A percentile compares a stretch with the other conserved stretches of the same genome.
Evolutionary conservation across 2,888 invertebrate genomes (phyloP).

Genomic region (Pterobdella sp.): DNA sequence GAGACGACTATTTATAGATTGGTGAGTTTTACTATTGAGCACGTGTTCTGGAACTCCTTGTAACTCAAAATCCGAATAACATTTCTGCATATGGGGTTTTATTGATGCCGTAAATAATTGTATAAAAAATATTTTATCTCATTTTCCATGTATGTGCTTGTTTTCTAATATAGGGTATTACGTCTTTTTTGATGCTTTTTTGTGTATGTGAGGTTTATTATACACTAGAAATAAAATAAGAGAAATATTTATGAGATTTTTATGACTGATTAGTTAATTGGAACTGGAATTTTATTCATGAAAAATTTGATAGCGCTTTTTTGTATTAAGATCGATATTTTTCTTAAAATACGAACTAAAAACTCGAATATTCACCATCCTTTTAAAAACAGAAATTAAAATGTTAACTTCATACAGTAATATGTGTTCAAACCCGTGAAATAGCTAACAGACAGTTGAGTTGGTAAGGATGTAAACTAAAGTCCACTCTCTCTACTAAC

Average conservation of each 20-base stretch:
- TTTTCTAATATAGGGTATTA: not conserved
- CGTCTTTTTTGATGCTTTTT: not conserved
- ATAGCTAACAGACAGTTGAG: constrained; percentile 90
- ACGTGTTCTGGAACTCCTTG: constrained; percentile 97
- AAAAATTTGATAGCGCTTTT: no score
- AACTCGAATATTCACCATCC: no score
- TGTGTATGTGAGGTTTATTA: not conserved
- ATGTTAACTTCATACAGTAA: no score
- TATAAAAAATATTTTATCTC: not conserved
- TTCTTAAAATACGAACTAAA: no score
- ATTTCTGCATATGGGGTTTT: constrained; percentile 65
- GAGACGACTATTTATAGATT: constrained; percentile 82
- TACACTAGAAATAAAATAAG: not conserved
- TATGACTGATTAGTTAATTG: not conserved
- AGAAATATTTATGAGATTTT: not conserved
- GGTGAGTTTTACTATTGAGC: constrained; percentile 87
- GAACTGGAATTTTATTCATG: no score
- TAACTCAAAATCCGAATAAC: constrained; percentile 95
- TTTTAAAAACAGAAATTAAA: no score
- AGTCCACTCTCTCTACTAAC: constrained; percentile 83
- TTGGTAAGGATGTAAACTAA: constrained; percentile 89
- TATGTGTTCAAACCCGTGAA: constrained; percentile 66
- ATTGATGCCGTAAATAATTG: not conserved
- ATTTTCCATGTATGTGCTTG: not conserved
- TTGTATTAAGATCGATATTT: no score